Base-by-base conservation (phyloP, 2,113 vertebrate species). In the Lepisosteus oculatus region DNA sequence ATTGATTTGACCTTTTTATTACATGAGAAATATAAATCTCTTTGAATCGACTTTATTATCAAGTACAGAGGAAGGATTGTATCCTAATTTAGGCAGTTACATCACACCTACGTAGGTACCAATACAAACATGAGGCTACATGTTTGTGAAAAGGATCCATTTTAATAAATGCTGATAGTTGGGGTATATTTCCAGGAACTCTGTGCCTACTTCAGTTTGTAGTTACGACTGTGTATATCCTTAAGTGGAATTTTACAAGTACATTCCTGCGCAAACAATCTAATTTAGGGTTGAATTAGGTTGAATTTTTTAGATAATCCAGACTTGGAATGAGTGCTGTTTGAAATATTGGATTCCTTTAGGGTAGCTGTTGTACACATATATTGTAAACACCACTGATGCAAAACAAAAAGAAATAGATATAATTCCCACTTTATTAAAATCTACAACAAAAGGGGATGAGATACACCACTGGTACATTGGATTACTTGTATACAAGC, bases 1-100 rank as follows among this genome's bases (percentile, higher is more conserved):
- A 89, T 88, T 88, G 85, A 90, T 89, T 81, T 85, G 86, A 88
- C 87, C 86, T 90, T 90, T 89, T 70, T 63, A 65, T 43, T 41
- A n/a, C 70, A 66, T 69, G 71, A 76, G 74, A 73, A 77, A 81
- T 85, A 88, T 89, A 84, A 87, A 85, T 89, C 80, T 85, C 73
- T 76, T 65, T 29, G 63, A 68, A 78, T 85, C 78, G 77, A 71
- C 78, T 86, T 81, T 79, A 83, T 88, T 86, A 81, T 76, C 4
- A 70, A 69, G 71, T 85, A 77, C 70, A 79, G 78, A 13, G 63
- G 61, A 82, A 80, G 78, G 54, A 13, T 72, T 72, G 51, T 81
- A 79, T 79, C 77, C 81, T 76, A 80, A 82, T 84, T 86, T 79
- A 66, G 67, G 73, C 70, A 78, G 76, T 80, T 72, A 80, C 75